Percentiles rank a stretch among this genome's conserved stretches.
Evolutionary conservation across 1,140 invertebrate species (phyloP).

Genomic region (Aricia agestis): DNA sequence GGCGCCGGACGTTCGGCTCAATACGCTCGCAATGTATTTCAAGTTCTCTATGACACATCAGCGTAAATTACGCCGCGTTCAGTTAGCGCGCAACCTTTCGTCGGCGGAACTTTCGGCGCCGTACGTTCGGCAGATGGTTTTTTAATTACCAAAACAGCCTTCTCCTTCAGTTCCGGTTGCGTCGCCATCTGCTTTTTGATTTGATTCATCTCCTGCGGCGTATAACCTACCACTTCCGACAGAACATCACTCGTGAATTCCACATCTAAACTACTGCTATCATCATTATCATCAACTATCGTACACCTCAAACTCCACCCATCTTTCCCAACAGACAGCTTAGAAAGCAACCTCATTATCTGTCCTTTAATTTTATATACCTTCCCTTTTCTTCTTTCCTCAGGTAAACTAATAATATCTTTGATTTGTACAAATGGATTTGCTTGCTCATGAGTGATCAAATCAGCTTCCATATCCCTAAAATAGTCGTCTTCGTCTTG

Average conservation of each 20-base stretch:
- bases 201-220: conserved; percentile 54
- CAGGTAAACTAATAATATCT: conserved; percentile 55
- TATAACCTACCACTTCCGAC: conserved; percentile 53
- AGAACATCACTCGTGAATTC: conserved; percentile 61
- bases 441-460: conserved; percentile 35
- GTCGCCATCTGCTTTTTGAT: conserved; percentile 51
- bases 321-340: conserved; percentile 52
- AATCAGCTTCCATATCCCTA: conserved; percentile 47
- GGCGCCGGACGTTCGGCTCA: too few relatives aligned
- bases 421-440: conserved; percentile 64
- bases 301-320: conserved; percentile 62
- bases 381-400: conserved; percentile 39
- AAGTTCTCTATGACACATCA: too few relatives aligned
- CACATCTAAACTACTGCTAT: conserved; percentile 54
- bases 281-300: conserved; percentile 63
- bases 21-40: too few relatives aligned
- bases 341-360: conserved; percentile 57
- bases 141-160: conserved; percentile 47
- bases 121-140: too few relatives aligned
- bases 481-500: conserved; percentile 56
- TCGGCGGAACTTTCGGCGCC: too few relatives aligned
- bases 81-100: too few relatives aligned
- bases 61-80: too few relatives aligned
- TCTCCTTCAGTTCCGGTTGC: conserved; percentile 50
- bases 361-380: conserved; percentile 61